Evolutionary conservation across 2,797 vertebrate genomes (phyloP).

Genomic region (Chiroxiphia lanceolata): DNA sequence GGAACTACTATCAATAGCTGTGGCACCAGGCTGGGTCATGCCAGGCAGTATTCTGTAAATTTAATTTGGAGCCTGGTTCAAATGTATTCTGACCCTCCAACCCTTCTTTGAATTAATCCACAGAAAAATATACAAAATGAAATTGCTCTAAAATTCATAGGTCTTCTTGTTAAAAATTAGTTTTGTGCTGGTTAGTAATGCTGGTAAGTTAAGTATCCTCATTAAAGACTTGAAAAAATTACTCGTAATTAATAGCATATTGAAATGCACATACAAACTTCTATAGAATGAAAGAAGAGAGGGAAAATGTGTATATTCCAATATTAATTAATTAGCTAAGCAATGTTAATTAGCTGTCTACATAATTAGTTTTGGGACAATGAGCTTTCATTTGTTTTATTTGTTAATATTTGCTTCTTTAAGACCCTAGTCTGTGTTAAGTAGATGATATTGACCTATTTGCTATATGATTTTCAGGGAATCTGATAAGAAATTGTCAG

Average conservation of each 20-base stretch:
- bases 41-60: background rate
- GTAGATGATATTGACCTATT: background rate
- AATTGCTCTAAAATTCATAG: background rate
- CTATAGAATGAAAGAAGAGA: background rate
- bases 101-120: background rate
- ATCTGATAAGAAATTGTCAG: background rate
- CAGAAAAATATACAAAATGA: background rate
- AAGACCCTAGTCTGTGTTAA: background rate
- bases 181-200: background rate
- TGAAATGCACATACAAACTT: background rate
- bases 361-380: constrained; percentile 12
- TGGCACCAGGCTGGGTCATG: background rate
- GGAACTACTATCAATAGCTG: background rate
- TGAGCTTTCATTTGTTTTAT: constrained; percentile 1
- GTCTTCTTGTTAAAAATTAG: background rate
- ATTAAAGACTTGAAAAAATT: background rate
- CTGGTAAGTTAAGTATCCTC: background rate
- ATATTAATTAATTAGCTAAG: constrained; percentile 49
- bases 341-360: constrained; percentile 6
- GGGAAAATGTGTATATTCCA: background rate
- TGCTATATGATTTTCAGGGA: background rate
- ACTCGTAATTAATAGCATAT: background rate
- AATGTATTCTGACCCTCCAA: background rate
- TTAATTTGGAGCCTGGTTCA: background rate
- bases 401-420: constrained; percentile 4